Evolutionary conservation across 2,113 vertebrate genomes (phyloP), one percentile per base, ranked within the genome.

Genomic region (Xyliphius kryptos): DNA sequence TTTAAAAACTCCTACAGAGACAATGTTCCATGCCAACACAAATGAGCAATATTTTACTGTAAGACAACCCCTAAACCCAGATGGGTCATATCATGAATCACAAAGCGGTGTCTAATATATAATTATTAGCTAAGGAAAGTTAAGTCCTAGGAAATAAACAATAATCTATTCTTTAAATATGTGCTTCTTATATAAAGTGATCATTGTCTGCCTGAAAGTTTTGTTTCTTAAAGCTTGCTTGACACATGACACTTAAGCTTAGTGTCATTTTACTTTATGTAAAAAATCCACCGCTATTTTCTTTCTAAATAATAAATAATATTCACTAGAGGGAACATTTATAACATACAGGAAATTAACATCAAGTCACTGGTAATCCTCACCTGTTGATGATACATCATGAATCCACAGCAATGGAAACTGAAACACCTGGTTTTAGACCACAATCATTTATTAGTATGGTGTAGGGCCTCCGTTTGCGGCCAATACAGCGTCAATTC

Each of bases 31-130:
- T 37, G 32, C 32, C 49, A 56, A 14, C 12, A 49, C 22, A 17
- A 40, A 22, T 56, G 63, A 65, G 53, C 53, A 65, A 65, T 6
- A 13, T 2, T 19, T 48, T 65, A 65, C 53, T 8, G 53, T 56
- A 64, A 46, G 8, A 56, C 41, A 64, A 48, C 2, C 19, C 14
- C 32, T 36, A 65, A 56, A 56, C 17, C 9, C 32, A 49, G 16
- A 40, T 56, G 26, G 43, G n/a, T 40, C 26, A 56, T 19, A 11
- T 56, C 9, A 40, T 56, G 32, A 56, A 11, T 56, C 51, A 55
- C 13, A 6, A 32, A 9, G 12, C 40, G 20, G 26, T 48, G 41
- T 48, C 3, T 46, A 55, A 47, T 36, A 37, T 19, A 46, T n/a
- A 36, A 8, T 17, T 1, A 49, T 16, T 12, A 11, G 15, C 13